These are phyloP conservation scores for Euzetes globulus DNA, from an alignment of 2,888 invertebrate genomes.

Conservation along the genomic window DNA sequence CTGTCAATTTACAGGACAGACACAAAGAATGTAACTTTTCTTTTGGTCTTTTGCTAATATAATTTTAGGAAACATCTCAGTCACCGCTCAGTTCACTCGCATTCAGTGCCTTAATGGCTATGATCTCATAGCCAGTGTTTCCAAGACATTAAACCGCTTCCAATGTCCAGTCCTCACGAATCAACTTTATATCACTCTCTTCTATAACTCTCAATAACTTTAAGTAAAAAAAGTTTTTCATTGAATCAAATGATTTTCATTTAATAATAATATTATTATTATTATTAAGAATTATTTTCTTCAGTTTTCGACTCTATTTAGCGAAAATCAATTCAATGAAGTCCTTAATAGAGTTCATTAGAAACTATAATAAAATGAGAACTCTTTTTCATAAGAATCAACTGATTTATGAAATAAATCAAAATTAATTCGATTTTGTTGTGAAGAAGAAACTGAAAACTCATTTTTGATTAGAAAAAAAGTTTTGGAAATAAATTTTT, in stretches of 20 bases:
- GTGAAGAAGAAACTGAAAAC: too few relatives aligned
- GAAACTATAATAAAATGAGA: too few relatives aligned
- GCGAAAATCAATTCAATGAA: too few relatives aligned
- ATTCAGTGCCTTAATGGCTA: conserved; percentile 2
- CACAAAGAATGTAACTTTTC: conserved; percentile 1
- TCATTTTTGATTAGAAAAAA: background rate
- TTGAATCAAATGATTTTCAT: too few relatives aligned
- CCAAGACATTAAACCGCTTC: conserved; percentile 27
- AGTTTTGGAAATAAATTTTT: background rate
- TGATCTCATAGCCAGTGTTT: conserved; percentile 25
- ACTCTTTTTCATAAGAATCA: too few relatives aligned
- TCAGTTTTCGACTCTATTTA: too few relatives aligned
- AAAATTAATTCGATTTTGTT: too few relatives aligned
- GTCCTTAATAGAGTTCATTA: too few relatives aligned
- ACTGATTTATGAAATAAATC: too few relatives aligned
- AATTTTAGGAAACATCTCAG: conserved; percentile 24
- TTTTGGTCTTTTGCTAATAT: conserved; percentile 17
- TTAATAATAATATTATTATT: too few relatives aligned
- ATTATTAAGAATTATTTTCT: too few relatives aligned
- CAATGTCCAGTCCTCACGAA: conserved; percentile 24
- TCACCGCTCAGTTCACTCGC: conserved; percentile 7
- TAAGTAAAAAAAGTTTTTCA: too few relatives aligned
- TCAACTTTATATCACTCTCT: conserved; percentile 10
- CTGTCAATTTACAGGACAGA: conserved; percentile 14
- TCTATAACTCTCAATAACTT: background rate